Evolutionary conservation across 1,140 invertebrate genomes (phyloP).

Genomic region (Armadillidium nasatum): DNA sequence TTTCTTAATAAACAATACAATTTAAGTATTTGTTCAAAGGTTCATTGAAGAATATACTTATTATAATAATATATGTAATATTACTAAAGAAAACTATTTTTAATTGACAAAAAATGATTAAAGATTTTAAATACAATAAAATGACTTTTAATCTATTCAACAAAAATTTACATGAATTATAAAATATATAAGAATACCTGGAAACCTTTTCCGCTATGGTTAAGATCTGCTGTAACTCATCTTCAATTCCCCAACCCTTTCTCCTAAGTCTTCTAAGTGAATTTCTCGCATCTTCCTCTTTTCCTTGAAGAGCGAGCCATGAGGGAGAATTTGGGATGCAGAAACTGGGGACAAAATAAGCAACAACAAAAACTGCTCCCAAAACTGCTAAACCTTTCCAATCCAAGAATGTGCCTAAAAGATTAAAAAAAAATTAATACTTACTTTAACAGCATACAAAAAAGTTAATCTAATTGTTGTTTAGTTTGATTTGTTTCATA

Average conservation of each 20-base stretch:
- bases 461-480: no score
- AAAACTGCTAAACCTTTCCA: constrained; percentile 32
- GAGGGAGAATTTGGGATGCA: constrained; percentile 36
- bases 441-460: background rate
- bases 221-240: constrained; percentile 33
- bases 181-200: background rate
- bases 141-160: no score
- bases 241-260: constrained; percentile 27
- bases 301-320: constrained; percentile 24
- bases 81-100: no score
- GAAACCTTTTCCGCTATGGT: constrained; percentile 9
- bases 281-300: constrained; percentile 29
- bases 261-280: constrained; percentile 23
- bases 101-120: no score
- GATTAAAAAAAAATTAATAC: background rate
- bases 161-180: no score
- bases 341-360: constrained; percentile 26
- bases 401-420: constrained; percentile 31
- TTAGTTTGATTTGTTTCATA: no score
- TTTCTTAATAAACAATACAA: no score
- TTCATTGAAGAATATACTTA: no score
- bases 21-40: no score
- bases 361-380: constrained; percentile 26
- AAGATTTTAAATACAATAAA: no score
- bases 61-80: no score